phyloP scores from a whole-genome alignment of 1,140 invertebrate genomes.

The Hydropsyche tenuis region DNA sequence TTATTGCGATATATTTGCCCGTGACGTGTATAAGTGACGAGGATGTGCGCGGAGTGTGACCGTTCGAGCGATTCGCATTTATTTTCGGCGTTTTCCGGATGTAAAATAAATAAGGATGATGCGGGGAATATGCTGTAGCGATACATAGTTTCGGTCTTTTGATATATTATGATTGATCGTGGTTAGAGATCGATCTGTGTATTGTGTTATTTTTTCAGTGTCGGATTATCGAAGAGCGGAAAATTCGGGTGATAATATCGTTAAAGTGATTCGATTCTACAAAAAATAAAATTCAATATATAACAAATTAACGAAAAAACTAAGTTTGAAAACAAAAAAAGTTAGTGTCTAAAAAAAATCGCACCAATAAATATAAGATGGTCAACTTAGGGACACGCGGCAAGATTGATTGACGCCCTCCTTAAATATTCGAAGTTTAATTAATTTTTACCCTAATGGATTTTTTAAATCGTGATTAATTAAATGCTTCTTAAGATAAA shows the following conservation, averaged over 20 bases:
- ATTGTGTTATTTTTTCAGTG: too few relatives aligned
- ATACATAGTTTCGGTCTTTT: too few relatives aligned
- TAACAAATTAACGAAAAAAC: neutral
- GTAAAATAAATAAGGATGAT: too few relatives aligned
- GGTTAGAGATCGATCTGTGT: too few relatives aligned
- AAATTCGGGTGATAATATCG: neutral
- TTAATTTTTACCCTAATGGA: conserved; percentile 1
- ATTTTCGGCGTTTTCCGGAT: too few relatives aligned
- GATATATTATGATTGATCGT: too few relatives aligned
- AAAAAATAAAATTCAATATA: neutral
- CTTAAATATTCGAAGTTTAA: too few relatives aligned
- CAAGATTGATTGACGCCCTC: neutral
- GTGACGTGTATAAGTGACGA: neutral
- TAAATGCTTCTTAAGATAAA: neutral
- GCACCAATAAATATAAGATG: neutral
- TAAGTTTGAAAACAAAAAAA: neutral
- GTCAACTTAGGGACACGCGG: neutral
- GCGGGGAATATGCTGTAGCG: too few relatives aligned
- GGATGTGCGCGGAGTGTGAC: neutral
- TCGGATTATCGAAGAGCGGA: neutral
- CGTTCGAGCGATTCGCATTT: neutral
- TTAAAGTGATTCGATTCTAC: neutral
- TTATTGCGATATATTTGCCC: neutral
- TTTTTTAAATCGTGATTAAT: neutral
- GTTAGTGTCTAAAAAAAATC: too few relatives aligned